phyloP scores from a whole-genome alignment of 2,888 invertebrate genomes.

The Exephanes ischioxanthus region DNA sequence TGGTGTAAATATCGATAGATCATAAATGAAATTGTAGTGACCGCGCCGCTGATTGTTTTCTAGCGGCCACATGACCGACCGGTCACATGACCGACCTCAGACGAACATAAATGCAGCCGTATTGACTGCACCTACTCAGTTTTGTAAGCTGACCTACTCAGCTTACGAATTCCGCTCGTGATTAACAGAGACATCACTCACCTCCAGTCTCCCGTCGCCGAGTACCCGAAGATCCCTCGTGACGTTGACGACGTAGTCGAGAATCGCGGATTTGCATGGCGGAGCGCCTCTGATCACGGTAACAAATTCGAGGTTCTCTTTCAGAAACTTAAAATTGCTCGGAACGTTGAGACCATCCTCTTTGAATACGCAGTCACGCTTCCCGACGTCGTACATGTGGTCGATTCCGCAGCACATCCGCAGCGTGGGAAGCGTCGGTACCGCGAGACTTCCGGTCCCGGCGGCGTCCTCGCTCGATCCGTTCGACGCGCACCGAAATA shows the following conservation, averaged over 20 bases:
- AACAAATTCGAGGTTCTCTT: constrained; percentile 46
- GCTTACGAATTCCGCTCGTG: no score
- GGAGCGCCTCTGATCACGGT: constrained; percentile 65
- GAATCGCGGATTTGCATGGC: constrained; percentile 69
- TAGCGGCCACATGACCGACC: no score
- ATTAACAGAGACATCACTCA: background rate
- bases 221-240: constrained; percentile 41
- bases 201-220: constrained; percentile 58
- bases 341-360: background rate
- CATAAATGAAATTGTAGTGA: no score
- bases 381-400: constrained; percentile 62
- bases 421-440: constrained; percentile 62
- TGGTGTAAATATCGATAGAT: no score
- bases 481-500: constrained; percentile 70
- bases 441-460: constrained; percentile 32
- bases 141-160: no score
- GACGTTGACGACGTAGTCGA: constrained; percentile 73
- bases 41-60: no score
- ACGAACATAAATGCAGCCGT: no score
- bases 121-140: no score
- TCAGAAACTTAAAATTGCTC: constrained; percentile 9
- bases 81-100: no score
- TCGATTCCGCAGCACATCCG: constrained; percentile 73
- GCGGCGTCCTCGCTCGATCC: background rate
- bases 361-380: constrained; percentile 65